Evolutionary conservation across 2,113 vertebrate genomes (phyloP).

Genomic region (Todiramphus saurophagus): DNA sequence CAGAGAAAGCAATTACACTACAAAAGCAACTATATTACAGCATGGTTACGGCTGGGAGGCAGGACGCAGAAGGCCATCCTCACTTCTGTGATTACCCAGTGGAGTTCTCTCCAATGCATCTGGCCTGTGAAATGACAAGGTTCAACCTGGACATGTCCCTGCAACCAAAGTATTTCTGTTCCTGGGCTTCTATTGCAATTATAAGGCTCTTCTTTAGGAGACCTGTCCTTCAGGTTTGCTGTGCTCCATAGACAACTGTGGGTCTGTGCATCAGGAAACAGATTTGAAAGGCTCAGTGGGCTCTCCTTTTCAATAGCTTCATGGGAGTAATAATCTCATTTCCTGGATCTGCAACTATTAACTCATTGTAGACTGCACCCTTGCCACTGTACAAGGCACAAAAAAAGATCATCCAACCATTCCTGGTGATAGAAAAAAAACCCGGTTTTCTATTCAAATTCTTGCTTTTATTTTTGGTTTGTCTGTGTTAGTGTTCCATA

Average conservation of each 20-base stretch:
- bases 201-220: background rate
- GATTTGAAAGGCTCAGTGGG: background rate
- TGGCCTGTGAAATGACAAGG: conserved; percentile 23
- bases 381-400: background rate
- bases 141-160: background rate
- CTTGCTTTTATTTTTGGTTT: background rate
- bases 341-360: conserved; percentile 4
- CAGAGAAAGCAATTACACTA: conserved; percentile 67
- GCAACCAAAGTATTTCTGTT: background rate
- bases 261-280: background rate
- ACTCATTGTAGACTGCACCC: background rate
- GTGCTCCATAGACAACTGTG: background rate
- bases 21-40: conserved; percentile 54
- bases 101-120: conserved; percentile 2
- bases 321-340: background rate
- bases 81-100: conserved; percentile 41
- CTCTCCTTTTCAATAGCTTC: background rate
- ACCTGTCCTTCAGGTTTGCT: background rate
- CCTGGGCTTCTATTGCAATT: background rate
- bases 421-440: background rate
- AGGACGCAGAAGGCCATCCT: conserved; percentile 44
- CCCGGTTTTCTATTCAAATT: background rate
- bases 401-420: background rate
- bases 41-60: conserved; percentile 17
- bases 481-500: background rate